Evolutionary conservation across 2,797 vertebrate genomes (phyloP), one percentile per base, ranked within the genome.

Genomic region (Lutjanus argentimaculatus): DNA sequence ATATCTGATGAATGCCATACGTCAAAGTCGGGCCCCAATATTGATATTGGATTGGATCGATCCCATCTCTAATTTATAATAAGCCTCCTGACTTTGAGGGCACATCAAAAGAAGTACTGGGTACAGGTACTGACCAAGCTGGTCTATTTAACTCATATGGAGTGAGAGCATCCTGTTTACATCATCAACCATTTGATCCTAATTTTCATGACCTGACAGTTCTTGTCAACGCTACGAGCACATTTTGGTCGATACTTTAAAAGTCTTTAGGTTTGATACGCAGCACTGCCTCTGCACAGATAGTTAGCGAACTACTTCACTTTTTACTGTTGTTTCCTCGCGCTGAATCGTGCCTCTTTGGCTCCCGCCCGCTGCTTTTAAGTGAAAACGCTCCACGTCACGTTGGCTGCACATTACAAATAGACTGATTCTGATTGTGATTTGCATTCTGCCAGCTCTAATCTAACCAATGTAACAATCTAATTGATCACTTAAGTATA

Each of bases 401-500:
- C 72, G 21, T 73, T 62, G 45, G 46, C 70, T 66, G 22, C 64
- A 49, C 68, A 63, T 78, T 57, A 73, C 68, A 75, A 76, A 77
- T 53, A 57, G 76, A 80, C 74, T 21, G 57, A 59, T 74, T 72
- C 75, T 67, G 69, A 74, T 58, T 78, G 67, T 9, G 55, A 89
- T 87, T 79, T 87, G 67, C 67, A 59, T 77, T 79, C 83, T 89
- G 90, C 70, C 85, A 51, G 46, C 77, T 19, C 59, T 89, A 85
- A 93, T 92, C 77, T 62, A 82, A 85, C 82, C 72, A 40, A 17
- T 83, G 83, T 85, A 86, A 85, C 85, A 81, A 85, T 83, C 79
- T 87, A 91, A 92, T 91, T 90, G 84, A 92, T 92, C 88, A 86
- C 84, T 87, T 85, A 72, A 67, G 52, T 87, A 75, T 91, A 91